Evolutionary conservation across 1,140 invertebrate genomes (phyloP), one percentile per base, ranked within the genome.

Genomic region (Atta texana): DNA sequence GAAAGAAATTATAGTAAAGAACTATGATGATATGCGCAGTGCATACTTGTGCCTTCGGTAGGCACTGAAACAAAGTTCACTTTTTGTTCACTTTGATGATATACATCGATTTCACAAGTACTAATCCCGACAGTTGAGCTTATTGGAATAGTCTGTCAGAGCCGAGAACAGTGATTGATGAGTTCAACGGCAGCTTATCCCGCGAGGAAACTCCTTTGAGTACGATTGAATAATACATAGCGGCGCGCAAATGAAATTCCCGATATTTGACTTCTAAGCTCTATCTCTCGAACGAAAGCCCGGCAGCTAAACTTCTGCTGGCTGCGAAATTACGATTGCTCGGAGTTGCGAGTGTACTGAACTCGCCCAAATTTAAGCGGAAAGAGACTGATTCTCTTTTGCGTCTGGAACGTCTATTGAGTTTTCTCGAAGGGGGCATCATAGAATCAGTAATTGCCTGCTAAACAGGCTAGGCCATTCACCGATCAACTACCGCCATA

Each of bases 261-360:
- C 71, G 68, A 88, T 84, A 78, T 91, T 88, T 87, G 75, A 81
- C 63, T 91, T 81, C 64, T 89, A 85, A 86, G 78, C 72, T 81
- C 61, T 18, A 63, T n/a, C 39, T 78, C 80, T 72, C 77, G 53
- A 61, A 57, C 55, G 59, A 63, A 51, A 68, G 61, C 74, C 74
- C 55, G 28, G 8, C 72, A 84, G 34, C 71, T 72, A 66, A 34
- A 80, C 82, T 87, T 80, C 44, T 28, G 24, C 31, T 34, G 53
- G 49, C 75, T 49, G 18, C 51, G 71, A 75, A 90, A 88, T 90
- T 90, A 90, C 81, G 85, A 88, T 85, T 90, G 86, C 51, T 63
- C 69, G 44, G 16, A 89, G 80, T 81, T 87, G 68, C 39, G 51
- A 88, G 49, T 61, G 28, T 53, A 63, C 24, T 51, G 63, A 71